Percentiles rank a stretch among this genome's conserved stretches.
phyloP scores from a whole-genome alignment of 2,797 vertebrate genomes.

The Sternotherus odoratus region DNA sequence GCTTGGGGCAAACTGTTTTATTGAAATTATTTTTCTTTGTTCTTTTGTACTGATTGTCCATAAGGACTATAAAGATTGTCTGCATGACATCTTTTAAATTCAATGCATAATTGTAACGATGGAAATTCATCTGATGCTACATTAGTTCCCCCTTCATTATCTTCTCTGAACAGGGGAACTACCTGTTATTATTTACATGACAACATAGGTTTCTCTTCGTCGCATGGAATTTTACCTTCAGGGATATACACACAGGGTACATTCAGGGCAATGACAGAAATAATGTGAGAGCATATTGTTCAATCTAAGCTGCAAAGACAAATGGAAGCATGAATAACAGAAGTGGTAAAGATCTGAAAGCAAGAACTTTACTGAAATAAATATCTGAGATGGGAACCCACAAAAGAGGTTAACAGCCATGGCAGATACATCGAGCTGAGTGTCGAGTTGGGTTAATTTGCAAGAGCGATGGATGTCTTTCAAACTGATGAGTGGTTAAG shows the following conservation, averaged over 20 bases:
- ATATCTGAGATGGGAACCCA: neutral
- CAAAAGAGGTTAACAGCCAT: constrained; percentile 8
- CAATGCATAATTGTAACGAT: constrained; percentile 70
- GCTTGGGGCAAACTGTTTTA: constrained; percentile 75
- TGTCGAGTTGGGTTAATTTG: constrained; percentile 50
- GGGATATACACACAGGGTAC: fast-evolving
- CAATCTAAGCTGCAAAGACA: neutral
- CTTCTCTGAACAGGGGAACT: constrained; percentile 29
- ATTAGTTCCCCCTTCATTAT: constrained; percentile 60
- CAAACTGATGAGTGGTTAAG: neutral
- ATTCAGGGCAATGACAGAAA: neutral
- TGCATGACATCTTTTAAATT: constrained; percentile 52
- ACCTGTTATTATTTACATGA: constrained; percentile 20
- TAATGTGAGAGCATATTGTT: neutral
- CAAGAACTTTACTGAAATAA: constrained; percentile 16
- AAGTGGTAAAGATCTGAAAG: constrained; percentile 10
- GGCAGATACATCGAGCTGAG: neutral
- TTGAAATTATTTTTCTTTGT: constrained; percentile 79
- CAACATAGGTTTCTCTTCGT: constrained; percentile 19
- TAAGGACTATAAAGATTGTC: constrained; percentile 64
- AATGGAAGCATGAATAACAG: neutral
- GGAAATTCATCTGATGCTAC: constrained; percentile 61
- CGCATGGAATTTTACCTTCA: neutral
- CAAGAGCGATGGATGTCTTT: constrained; percentile 22
- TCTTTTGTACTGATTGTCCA: constrained; percentile 65